These are phyloP conservation scores for Capitulum mitella DNA, from an alignment of 2,888 invertebrate genomes.

Conservation along the genomic window DNA sequence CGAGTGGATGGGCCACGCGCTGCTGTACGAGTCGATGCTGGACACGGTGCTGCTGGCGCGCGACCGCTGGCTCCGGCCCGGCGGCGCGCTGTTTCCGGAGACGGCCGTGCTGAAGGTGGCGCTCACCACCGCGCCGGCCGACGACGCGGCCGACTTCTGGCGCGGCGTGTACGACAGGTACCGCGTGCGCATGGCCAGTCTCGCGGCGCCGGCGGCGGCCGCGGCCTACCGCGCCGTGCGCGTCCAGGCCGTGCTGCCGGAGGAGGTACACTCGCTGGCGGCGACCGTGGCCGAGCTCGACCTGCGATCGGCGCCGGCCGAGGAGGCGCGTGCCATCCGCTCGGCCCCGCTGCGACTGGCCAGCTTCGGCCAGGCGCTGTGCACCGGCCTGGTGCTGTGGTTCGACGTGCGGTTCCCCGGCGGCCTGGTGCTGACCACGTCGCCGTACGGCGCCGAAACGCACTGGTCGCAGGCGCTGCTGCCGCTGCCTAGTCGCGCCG, in stretches of 20 bases:
- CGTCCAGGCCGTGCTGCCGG: conserved; percentile 34
- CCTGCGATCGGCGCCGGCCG: conserved; percentile 31
- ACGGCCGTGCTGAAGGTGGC: conserved; percentile 34
- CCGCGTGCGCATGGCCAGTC: conserved; percentile 34
- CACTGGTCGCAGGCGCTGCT: conserved; percentile 36
- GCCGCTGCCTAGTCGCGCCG: conserved; percentile 28
- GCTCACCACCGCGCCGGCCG: conserved; percentile 33
- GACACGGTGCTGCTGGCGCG: conserved; percentile 77
- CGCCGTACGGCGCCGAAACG: conserved; percentile 34
- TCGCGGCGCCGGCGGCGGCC: conserved; percentile 33
- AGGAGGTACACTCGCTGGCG: conserved; percentile 34
- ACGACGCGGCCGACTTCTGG: conserved; percentile 35
- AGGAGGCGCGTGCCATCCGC: conserved; percentile 28
- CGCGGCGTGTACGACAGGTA: conserved; percentile 33
- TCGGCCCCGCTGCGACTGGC: conserved; percentile 29
- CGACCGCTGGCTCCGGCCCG: conserved; percentile 59
- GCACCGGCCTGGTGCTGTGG: conserved; percentile 34
- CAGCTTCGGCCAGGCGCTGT: conserved; percentile 33
- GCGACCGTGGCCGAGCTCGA: conserved; percentile 34
- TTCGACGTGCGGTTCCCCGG: conserved; percentile 36
- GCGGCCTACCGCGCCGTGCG: conserved; percentile 33
- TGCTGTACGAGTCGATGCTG: conserved; percentile 93
- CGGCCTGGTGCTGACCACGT: conserved; percentile 33
- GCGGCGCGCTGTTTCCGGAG: conserved; percentile 35
- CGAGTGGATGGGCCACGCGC: conserved; percentile 97